Evolutionary conservation across 2,113 vertebrate species (phyloP).

Genomic region (Rhabdornis inornatus): DNA sequence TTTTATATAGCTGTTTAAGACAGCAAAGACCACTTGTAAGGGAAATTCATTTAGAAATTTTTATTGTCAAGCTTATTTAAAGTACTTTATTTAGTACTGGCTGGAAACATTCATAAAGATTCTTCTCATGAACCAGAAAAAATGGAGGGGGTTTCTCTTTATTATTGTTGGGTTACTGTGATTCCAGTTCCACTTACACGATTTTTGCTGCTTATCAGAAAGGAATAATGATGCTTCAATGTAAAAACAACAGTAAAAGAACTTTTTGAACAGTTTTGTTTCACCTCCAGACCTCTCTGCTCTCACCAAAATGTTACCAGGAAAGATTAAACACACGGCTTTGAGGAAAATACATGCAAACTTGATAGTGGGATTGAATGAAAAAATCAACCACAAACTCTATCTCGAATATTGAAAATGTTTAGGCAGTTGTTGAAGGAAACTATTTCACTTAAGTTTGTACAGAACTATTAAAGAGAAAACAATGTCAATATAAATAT

Average conservation of each 20-base stretch:
- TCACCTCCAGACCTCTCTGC: background rate
- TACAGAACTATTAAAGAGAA: background rate
- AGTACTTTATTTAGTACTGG: background rate
- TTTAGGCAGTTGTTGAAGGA: background rate
- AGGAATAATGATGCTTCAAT: background rate
- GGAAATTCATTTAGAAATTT: background rate
- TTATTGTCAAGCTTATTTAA: background rate
- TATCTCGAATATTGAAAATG: background rate
- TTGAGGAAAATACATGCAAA: background rate
- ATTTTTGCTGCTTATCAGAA: background rate
- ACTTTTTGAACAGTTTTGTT: background rate
- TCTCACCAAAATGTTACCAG: background rate
- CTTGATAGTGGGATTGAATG: background rate
- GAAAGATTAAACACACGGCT: background rate
- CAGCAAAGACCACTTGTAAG: background rate
- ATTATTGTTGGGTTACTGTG: background rate
- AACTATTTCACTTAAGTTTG: background rate
- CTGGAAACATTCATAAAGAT: background rate
- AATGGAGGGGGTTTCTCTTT: rapidly evolving
- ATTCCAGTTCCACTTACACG: background rate
- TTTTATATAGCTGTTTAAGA: background rate
- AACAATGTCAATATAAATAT: background rate
- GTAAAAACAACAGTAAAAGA: background rate
- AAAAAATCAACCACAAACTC: background rate
- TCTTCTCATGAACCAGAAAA: background rate